phyloP scores from a whole-genome alignment of 2,797 vertebrate genomes.

The Lepus townsendii region DNA sequence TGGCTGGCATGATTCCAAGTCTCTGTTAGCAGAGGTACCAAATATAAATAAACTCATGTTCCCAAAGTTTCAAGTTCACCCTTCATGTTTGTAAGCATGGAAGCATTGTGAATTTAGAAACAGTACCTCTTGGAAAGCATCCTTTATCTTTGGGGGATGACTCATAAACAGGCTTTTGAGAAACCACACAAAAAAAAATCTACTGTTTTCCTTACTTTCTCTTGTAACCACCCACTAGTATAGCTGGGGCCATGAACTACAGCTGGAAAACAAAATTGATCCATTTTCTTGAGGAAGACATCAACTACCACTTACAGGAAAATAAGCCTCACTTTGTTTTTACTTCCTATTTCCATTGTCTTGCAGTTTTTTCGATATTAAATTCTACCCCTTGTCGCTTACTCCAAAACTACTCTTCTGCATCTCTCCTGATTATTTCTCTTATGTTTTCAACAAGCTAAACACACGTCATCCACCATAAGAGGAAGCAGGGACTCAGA shows the following conservation, averaged over 20 bases:
- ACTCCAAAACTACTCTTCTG: conserved; percentile 8
- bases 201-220: not conserved
- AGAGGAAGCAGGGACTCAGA: not conserved
- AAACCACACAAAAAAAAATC: not conserved
- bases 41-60: not conserved
- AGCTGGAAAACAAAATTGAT: not conserved
- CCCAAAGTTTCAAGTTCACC: conserved; percentile 13
- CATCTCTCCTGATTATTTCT: conserved; percentile 26
- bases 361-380: conserved; percentile 1
- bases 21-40: not conserved
- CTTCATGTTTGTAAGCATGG: conserved; percentile 8
- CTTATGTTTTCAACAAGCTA: not conserved
- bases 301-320: conserved; percentile 43
- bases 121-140: conserved; percentile 28
- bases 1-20: conserved; percentile 38
- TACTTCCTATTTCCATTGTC: conserved; percentile 8
- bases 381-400: not conserved
- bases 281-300: conserved; percentile 26
- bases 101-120: conserved; percentile 19
- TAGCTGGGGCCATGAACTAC: not conserved
- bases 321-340: not conserved
- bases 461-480: not conserved
- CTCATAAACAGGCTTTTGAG: not conserved
- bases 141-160: conserved; percentile 24
- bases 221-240: not conserved